Evolutionary conservation across 2,113 vertebrate genomes (phyloP).

Genomic region (Thermophis baileyi): DNA sequence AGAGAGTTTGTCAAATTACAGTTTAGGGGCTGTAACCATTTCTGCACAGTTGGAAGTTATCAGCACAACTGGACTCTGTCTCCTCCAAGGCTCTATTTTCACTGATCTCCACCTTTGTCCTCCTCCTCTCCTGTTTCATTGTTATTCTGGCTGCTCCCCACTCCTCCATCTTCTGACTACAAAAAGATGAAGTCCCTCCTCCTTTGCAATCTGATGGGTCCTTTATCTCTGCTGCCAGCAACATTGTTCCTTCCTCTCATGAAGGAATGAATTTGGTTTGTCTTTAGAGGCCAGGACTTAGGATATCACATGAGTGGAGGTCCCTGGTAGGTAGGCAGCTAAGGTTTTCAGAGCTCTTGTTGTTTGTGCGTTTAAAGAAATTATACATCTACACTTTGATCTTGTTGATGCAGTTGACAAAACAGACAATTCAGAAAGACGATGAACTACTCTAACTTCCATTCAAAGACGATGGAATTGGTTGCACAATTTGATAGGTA

Average conservation of each 20-base stretch:
- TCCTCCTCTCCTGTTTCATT: background rate
- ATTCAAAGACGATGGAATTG: background rate
- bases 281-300: background rate
- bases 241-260: background rate
- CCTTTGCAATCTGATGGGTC: background rate
- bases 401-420: background rate
- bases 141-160: background rate
- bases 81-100: background rate
- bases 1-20: background rate
- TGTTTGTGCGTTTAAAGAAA: background rate
- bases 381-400: too few relatives aligned
- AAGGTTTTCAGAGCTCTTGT: background rate
- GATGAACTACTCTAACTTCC: background rate
- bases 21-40: background rate
- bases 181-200: background rate
- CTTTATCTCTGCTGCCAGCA: background rate
- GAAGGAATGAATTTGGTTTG: background rate
- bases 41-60: background rate
- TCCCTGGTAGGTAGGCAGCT: background rate
- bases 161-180: background rate
- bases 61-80: background rate
- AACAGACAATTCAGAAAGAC: background rate
- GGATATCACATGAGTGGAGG: background rate
- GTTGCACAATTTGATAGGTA: background rate
- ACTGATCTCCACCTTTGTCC: background rate